phyloP scores from a whole-genome alignment of 1,140 invertebrate species.

The Cryptotermes secundus region DNA sequence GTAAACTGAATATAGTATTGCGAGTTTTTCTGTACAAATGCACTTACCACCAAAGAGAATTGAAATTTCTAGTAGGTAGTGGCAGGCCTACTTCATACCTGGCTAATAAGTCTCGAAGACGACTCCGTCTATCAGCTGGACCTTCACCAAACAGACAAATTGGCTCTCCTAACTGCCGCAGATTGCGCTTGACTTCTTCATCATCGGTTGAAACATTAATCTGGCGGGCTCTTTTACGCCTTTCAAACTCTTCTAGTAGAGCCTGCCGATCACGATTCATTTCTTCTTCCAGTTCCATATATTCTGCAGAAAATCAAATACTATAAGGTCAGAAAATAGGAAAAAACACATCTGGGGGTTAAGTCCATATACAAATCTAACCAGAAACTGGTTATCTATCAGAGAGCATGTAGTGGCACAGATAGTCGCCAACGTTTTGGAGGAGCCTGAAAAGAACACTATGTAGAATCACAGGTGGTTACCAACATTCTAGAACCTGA shows the following conservation, averaged over 20 bases:
- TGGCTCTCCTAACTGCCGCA: conserved; percentile 88
- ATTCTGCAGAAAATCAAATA: conserved; percentile 57
- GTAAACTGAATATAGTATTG: no score
- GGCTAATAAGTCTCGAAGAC: conserved; percentile 75
- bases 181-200: conserved; percentile 86
- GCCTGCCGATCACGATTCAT: conserved; percentile 86
- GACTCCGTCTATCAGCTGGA: conserved; percentile 87
- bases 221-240: conserved; percentile 84
- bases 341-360: not conserved
- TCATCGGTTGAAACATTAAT: conserved; percentile 94
- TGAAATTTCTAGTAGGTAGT: no score
- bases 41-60: no score
- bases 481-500: no score
- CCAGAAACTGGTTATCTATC: not conserved
- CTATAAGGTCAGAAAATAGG: not conserved
- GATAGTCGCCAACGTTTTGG: no score
- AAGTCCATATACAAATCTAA: not conserved
- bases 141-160: conserved; percentile 97
- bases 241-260: conserved; percentile 90
- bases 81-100: not conserved
- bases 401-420: no score
- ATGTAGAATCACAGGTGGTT: no score
- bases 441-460: no score
- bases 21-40: no score
- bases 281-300: conserved; percentile 88